Evolutionary conservation across 2,113 vertebrate species (phyloP).

Genomic region (Triplophysa dalaica): DNA sequence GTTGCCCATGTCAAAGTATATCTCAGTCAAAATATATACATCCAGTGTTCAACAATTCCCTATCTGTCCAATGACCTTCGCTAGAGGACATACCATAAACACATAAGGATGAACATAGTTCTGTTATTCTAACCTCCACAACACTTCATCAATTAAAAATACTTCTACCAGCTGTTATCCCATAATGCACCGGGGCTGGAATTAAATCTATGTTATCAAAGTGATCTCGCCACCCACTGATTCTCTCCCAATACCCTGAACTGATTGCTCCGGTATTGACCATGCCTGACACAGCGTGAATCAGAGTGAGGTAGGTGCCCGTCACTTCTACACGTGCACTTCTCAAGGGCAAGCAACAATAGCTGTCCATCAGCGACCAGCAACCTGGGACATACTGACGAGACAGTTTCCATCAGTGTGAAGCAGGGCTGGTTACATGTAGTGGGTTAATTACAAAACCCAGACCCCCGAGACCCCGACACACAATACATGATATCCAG

Average conservation of each 20-base stretch:
- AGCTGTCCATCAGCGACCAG: background rate
- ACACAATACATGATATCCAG: background rate
- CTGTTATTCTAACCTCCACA: background rate
- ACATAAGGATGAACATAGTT: background rate
- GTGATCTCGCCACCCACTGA: slow-evolving; percentile 27
- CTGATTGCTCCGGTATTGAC: slow-evolving; percentile 30
- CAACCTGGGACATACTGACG: slow-evolving; percentile 13
- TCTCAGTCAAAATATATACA: slow-evolving; percentile 10
- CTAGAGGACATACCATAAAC: slow-evolving; percentile 13
- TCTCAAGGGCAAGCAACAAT: slow-evolving; percentile 28
- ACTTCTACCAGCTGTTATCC: background rate
- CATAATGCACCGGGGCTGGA: slow-evolving; percentile 16
- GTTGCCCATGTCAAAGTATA: slow-evolving; percentile 3
- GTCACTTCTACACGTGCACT: background rate
- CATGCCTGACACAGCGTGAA: background rate
- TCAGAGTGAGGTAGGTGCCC: background rate
- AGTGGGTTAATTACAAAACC: background rate
- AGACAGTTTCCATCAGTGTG: background rate
- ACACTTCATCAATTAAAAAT: slow-evolving; percentile 8
- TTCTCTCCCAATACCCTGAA: background rate
- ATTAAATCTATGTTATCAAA: slow-evolving; percentile 28
- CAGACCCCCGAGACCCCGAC: background rate
- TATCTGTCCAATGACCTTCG: slow-evolving; percentile 19
- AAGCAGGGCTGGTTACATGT: background rate
- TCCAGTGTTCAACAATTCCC: background rate